Evolutionary conservation across 2,888 invertebrate genomes (phyloP), one percentile per base, ranked within the genome.

Genomic region (Conus canariensis): DNA sequence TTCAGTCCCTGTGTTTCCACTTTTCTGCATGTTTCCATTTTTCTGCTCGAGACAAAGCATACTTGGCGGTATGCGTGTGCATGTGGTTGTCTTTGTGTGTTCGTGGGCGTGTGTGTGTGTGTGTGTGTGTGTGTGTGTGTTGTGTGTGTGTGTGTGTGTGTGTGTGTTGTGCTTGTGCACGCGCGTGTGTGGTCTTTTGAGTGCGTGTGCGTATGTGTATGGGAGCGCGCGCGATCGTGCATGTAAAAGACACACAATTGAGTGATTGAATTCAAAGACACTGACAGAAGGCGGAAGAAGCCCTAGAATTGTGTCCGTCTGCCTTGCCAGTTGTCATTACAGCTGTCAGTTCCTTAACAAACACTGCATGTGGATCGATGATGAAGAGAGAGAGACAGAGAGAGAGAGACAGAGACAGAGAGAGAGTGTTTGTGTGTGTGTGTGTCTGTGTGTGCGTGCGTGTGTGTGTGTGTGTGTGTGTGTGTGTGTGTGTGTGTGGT

Each of bases 381-480:
- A 16, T 14, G 6, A 74, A 74, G 22, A 19, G 70, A 22, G 22
- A 22, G 22, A 74, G 70, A 19, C 2, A 8, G n/a, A 19, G 70
- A 74, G 8, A n/a, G n/a, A 74, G 16, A 74, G n/a, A n/a, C 5
- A 74, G 70, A 74, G 70, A 74, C n/a, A 22, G 70, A 16, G 70
- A 22, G 70, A 30, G 30, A 30, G 30, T 2, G 30, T 1, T 1
- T 30, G 30, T 77, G n/a, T 77, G 77, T 77, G 77, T 77, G 77
- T 77, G 77, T 77, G 77, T 82, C 19, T 82, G 82, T 82, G 58
- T 56, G 19, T 82, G 58, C 9, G 58, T 58, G 58, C 7, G 12
- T 56, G 56, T 82, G 45, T 82, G 30, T 77, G 77, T 77, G 77
- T 77, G 77, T 77, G 77, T 77, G 30, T 77, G 30, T 77, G 30